phyloP scores from a whole-genome alignment of 2,888 invertebrate species.

The Caenorhabditis sinica region DNA sequence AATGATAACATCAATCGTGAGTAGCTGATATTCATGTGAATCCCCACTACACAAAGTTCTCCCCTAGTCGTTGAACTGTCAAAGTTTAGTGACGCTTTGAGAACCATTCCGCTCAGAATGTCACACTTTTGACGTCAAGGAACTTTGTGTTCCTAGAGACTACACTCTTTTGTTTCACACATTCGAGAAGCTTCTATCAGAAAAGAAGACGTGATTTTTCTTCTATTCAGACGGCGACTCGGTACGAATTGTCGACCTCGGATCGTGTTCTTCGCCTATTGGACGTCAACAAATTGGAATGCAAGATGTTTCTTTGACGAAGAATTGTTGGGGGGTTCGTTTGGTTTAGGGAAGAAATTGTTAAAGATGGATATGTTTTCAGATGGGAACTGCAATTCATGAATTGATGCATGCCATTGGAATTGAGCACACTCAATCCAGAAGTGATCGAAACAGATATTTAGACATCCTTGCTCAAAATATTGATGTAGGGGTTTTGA shows the following conservation, averaged over 20 bases:
- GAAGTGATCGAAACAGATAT: constrained; percentile 64
- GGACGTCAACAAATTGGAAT: constrained; percentile 64
- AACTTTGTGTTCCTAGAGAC: constrained; percentile 44
- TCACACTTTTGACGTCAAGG: constrained; percentile 48
- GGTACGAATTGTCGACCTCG: constrained; percentile 63
- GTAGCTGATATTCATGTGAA: no score
- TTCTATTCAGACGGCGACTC: constrained; percentile 54
- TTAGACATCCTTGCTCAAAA: constrained; percentile 58
- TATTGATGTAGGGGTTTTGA: constrained; percentile 58
- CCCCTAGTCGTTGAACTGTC: constrained; percentile 22
- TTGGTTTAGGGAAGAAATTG: background rate
- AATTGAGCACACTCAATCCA: constrained; percentile 66
- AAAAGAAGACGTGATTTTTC: background rate
- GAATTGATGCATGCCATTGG: constrained; percentile 69
- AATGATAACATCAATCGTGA: no score
- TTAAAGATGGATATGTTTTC: constrained; percentile 3
- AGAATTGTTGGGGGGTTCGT: constrained; percentile 66
- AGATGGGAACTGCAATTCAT: constrained; percentile 68
- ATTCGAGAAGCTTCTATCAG: background rate
- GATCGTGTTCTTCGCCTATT: constrained; percentile 64
- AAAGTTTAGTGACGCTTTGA: constrained; percentile 23
- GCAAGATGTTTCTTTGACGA: constrained; percentile 65
- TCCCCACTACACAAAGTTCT: constrained; percentile 1
- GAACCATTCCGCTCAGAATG: constrained; percentile 31
- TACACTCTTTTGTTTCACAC: constrained; percentile 5